These are phyloP conservation scores for Alethe diademata DNA, from an alignment of 2,113 vertebrate genomes.

Conservation along the genomic window DNA sequence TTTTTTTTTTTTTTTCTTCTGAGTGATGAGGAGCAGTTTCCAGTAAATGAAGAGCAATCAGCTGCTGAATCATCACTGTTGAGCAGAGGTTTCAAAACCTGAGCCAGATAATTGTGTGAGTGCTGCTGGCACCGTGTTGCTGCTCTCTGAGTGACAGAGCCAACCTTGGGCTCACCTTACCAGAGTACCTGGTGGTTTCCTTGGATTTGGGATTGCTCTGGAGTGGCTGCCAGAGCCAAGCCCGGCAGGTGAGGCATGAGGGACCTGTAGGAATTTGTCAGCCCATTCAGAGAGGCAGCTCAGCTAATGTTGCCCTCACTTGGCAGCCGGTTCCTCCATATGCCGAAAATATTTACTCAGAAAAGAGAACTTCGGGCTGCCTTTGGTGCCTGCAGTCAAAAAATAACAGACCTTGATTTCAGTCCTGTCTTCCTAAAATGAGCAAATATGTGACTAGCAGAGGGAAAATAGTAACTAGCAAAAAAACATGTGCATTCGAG, in stretches of 20 bases:
- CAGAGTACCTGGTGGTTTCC: background rate
- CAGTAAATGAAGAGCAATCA: conserved; percentile 62
- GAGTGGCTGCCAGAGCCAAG: background rate
- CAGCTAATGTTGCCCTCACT: background rate
- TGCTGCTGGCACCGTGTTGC: background rate
- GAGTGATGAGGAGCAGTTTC: conserved; percentile 16
- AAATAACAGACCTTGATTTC: background rate
- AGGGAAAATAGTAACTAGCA: background rate
- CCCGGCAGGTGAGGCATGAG: background rate
- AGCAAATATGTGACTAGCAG: background rate
- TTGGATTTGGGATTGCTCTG: background rate
- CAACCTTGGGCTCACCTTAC: conserved; percentile 46
- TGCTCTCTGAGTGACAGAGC: background rate
- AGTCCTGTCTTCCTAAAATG: background rate
- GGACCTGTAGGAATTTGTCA: conserved; percentile 16
- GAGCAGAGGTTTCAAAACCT: conserved; percentile 47
- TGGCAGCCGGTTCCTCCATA: conserved; percentile 19
- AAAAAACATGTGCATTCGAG: background rate
- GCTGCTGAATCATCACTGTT: conserved; percentile 55
- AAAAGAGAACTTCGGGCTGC: background rate
- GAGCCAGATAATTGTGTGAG: conserved; percentile 52
- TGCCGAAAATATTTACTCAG: conserved; percentile 30
- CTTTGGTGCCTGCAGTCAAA: conserved; percentile 1
- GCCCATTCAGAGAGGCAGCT: background rate
- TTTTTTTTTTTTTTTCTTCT: background rate